phyloP scores from a whole-genome alignment of 2,797 vertebrate genomes.

The Peromyscus eremicus region DNA sequence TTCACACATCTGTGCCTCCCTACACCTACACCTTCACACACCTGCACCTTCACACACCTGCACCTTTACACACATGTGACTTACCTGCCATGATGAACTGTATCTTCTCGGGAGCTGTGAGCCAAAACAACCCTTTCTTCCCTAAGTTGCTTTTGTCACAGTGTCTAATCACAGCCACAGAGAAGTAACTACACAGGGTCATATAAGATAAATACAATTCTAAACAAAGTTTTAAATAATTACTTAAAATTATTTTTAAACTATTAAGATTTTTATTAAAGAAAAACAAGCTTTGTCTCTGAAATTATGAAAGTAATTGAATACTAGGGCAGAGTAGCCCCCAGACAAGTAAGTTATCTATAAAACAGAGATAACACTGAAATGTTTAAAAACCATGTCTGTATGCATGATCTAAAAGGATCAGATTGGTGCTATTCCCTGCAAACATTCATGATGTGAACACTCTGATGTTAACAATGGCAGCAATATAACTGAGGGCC shows the following conservation, averaged over 20 bases:
- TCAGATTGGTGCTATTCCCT: background rate
- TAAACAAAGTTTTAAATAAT: background rate
- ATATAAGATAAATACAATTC: background rate
- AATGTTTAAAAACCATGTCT: background rate
- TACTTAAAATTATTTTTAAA: background rate
- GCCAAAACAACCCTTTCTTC: background rate
- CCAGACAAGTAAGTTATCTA: background rate
- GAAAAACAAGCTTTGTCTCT: background rate
- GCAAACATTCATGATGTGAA: background rate
- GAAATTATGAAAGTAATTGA: background rate
- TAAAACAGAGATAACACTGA: background rate
- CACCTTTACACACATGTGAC: fast-evolving
- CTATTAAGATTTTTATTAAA: background rate
- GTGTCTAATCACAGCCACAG: background rate
- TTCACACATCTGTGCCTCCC: no score
- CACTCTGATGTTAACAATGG: background rate
- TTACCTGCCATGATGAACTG: background rate
- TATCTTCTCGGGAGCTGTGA: background rate
- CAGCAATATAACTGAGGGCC: background rate
- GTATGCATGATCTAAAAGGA: background rate
- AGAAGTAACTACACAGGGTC: background rate
- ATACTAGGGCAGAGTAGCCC: background rate
- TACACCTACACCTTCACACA: no score
- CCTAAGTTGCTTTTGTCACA: background rate
- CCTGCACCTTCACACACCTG: no score